phyloP scores from a whole-genome alignment of 2,797 vertebrate genomes.

The Miichthys miiuy region DNA sequence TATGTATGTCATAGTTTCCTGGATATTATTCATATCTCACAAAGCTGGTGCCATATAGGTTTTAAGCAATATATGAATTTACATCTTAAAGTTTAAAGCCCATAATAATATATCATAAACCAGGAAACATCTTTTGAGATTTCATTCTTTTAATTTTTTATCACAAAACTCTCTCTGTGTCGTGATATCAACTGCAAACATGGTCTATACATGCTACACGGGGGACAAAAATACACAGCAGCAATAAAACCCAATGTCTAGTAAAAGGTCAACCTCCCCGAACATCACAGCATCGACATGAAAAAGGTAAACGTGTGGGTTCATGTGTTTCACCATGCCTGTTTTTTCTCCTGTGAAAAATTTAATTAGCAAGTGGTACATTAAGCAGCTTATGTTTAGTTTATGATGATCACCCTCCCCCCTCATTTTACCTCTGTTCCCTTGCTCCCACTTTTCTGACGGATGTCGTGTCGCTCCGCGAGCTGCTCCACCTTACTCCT shows the following conservation, averaged over 20 bases:
- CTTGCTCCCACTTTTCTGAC: conserved; percentile 44
- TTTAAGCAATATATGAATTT: not conserved
- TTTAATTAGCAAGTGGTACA: conserved; percentile 73
- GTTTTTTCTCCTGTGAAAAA: conserved; percentile 65
- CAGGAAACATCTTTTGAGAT: not conserved
- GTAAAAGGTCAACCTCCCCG: conserved; percentile 64
- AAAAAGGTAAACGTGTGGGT: conserved; percentile 47
- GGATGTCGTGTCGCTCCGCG: conserved; percentile 54
- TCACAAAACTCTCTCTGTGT: not conserved
- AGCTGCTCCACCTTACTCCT: conserved; percentile 72
- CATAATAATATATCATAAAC: not conserved
- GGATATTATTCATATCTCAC: not conserved
- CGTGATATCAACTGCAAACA: conserved; percentile 13
- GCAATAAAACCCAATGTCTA: conserved; percentile 44
- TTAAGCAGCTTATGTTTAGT: conserved; percentile 77
- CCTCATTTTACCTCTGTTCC: conserved; percentile 25
- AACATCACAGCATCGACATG: conserved; percentile 32
- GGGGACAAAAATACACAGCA: conserved; percentile 9
- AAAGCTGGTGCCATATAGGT: not conserved
- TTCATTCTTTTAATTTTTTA: not conserved
- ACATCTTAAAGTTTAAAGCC: not conserved
- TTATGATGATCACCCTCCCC: conserved; percentile 59
- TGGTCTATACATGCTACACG: not conserved
- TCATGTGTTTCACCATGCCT: conserved; percentile 43
- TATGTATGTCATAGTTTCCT: not conserved